Conservation (phyloP, 2,888 invertebrate genomes). For the Eristalinus aeneus region DNA sequence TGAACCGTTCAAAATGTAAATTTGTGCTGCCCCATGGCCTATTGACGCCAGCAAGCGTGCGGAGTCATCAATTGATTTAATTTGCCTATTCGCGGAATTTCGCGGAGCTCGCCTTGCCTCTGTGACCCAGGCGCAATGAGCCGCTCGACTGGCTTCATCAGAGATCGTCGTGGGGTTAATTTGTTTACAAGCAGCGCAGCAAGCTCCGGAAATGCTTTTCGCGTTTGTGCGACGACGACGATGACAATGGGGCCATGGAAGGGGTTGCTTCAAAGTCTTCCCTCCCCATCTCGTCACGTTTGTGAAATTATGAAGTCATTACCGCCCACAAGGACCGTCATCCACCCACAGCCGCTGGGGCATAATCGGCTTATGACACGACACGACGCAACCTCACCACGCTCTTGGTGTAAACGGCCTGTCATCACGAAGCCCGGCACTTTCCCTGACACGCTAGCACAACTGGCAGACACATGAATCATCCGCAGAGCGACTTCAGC, state of each 20-base stretch:
- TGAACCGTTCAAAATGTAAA: not conserved
- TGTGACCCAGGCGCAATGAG: not conserved
- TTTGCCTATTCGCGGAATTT: not conserved
- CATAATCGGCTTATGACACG: not conserved
- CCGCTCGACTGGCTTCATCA: not conserved
- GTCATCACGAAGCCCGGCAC: not conserved
- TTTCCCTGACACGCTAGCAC: not conserved
- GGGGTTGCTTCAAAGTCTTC: not conserved
- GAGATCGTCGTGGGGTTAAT: not conserved
- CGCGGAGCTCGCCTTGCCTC: not conserved
- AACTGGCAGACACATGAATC: not conserved
- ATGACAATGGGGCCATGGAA: not conserved
- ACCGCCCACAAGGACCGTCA: not conserved
- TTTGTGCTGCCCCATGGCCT: not conserved
- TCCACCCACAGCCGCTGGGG: not conserved
- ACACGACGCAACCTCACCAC: not conserved
- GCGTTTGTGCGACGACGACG: not conserved
- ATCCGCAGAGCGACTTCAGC: not conserved
- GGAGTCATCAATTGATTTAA: not conserved
- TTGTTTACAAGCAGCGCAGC: not conserved
- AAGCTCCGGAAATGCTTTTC: not conserved
- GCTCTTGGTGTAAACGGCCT: not conserved
- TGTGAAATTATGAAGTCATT: not conserved
- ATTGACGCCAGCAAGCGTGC: not conserved
- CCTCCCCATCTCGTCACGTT: not conserved